Base-by-base conservation (phyloP, 2,797 vertebrate species). In the Nyctalus aviator region DNA sequence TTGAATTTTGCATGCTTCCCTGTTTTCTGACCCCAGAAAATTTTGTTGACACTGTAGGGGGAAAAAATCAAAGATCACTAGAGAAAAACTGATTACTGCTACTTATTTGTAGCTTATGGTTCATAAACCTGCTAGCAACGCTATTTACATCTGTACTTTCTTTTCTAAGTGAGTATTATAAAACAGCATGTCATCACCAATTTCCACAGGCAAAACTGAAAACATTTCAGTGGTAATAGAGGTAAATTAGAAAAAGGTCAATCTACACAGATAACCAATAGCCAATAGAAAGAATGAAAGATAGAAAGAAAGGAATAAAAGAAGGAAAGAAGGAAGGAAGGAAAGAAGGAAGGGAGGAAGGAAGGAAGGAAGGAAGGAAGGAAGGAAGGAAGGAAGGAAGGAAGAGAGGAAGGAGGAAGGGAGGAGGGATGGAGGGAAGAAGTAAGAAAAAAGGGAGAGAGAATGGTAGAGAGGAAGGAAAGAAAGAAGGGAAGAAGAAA, bases 171-270 rank as follows among this genome's bases (percentile, higher is more conserved):
- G 76, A 81, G 15, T 59, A 62, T 76, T 76, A 20, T 53, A 82
- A 50, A 37, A 69, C 59, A 69, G 57, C 37, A 41, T 57, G 12
- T 76, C 44, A 69, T 41, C 68, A 91, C 76, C 48, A 82, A 59
- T 76, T 82, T 44, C 8, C 27, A 3, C 1, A 69, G 37, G 48
- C 48, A 86, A 83, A 93, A 90, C 53, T 73, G 48, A 79, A 69
- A 87, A 66, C 48, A 91, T 50, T 87, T 62, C 50, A 62, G 69
- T n/a, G 32, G 32, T 77, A 71, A 83, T 27, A 69, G 91, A 94
- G 44, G 8, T 8, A 27, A 82, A 73, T 66, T 64, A 72, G 27
- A 53, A 62, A 78, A 62, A 46, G 23, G 30, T 89, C 46, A n/a
- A 12, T 76, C 64, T 84, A 30, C 35, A 94, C 64, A 37, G 14